phyloP scores from a whole-genome alignment of 2,888 invertebrate species.

The Orthonevra nobilis region DNA sequence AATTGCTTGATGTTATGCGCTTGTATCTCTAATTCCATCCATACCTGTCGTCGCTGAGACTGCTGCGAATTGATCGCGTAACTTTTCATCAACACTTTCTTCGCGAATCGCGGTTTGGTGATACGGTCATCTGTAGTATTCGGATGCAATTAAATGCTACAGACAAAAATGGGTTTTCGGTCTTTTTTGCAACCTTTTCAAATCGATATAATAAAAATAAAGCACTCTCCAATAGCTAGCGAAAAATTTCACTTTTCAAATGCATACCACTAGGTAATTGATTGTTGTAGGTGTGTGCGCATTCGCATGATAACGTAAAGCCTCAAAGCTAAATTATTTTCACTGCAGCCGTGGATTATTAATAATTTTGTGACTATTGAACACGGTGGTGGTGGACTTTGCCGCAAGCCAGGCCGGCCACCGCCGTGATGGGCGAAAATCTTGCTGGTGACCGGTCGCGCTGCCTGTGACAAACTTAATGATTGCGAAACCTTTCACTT shows the following conservation, averaged over 20 bases:
- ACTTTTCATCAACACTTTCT: conserved; percentile 9
- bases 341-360: conserved; percentile 6
- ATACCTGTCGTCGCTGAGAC: neutral
- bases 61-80: neutral
- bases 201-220: conserved; percentile 25
- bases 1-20: neutral
- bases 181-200: conserved; percentile 18
- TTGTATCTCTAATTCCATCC: conserved; percentile 9
- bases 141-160: conserved; percentile 5
- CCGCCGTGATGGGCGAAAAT: conserved; percentile 16
- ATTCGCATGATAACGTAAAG: conserved; percentile 8
- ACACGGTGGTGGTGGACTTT: neutral
- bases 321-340: conserved; percentile 16
- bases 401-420: neutral
- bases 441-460: conserved; percentile 13
- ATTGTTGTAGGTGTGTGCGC: conserved; percentile 34
- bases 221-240: neutral
- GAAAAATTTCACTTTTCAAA: conserved; percentile 51
- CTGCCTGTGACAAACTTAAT: conserved; percentile 27
- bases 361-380: conserved; percentile 10
- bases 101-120: neutral
- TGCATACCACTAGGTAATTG: neutral
- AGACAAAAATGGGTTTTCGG: neutral
- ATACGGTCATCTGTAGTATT: conserved; percentile 4
- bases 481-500: conserved; percentile 60